Evolutionary conservation across 2,113 vertebrate genomes (phyloP).

Genomic region (Bos taurus): DNA sequence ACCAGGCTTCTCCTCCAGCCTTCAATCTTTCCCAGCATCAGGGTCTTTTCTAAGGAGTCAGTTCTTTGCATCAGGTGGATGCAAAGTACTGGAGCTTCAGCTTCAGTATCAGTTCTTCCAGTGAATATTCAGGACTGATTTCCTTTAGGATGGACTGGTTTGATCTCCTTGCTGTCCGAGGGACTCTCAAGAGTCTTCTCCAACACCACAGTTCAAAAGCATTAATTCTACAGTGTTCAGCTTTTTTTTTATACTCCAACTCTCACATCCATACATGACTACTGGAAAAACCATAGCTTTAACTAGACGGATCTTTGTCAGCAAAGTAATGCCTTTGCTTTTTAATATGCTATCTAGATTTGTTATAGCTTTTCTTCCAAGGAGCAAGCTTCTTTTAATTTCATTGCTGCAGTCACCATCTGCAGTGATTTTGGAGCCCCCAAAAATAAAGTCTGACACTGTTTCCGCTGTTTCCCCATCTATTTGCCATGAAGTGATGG

Average conservation of each 20-base stretch:
- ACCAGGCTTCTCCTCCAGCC: background rate
- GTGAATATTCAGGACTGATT: background rate
- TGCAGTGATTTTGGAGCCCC: background rate
- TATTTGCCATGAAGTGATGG: background rate
- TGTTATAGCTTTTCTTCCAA: background rate
- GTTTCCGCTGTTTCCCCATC: background rate
- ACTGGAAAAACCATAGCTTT: background rate
- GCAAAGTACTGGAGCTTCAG: background rate
- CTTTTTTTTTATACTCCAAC: background rate
- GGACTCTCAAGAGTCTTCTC: background rate
- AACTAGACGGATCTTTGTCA: rapidly evolving
- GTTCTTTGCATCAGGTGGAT: background rate
- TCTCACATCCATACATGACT: background rate
- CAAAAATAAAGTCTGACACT: background rate
- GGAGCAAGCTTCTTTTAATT: background rate
- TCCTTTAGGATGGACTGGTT: background rate
- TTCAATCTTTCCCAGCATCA: background rate
- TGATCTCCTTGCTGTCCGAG: background rate
- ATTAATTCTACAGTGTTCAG: background rate
- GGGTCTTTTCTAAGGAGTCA: background rate
- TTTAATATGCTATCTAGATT: background rate
- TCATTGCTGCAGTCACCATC: background rate
- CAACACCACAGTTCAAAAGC: background rate
- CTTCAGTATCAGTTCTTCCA: background rate
- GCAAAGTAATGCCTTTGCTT: background rate